Percentiles rank a stretch among this genome's conserved stretches.
These are phyloP conservation scores for Mustela lutreola DNA, from an alignment of 2,113 vertebrate species.

Conservation along the genomic window DNA sequence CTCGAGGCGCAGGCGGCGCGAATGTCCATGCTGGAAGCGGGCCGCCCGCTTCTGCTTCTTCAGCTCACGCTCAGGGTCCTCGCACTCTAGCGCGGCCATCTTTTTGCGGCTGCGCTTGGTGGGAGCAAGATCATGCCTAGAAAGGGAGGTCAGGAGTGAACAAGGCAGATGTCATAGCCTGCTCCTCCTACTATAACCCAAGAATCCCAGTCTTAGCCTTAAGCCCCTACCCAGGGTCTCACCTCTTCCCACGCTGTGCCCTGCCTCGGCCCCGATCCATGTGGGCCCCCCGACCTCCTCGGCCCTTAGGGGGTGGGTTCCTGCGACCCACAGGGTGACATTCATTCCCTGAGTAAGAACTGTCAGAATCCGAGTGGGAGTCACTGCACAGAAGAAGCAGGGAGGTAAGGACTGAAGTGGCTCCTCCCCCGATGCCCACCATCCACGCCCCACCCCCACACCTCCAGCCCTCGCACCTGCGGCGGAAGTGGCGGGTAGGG, in stretches of 20 bases:
- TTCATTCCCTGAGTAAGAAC: constrained; percentile 84
- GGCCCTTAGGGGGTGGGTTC: constrained; percentile 79
- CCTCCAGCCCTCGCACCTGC: constrained; percentile 78
- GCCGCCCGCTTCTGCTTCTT: constrained; percentile 95
- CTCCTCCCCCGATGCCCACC: accelerated
- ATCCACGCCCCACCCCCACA: accelerated
- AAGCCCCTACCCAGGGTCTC: not conserved
- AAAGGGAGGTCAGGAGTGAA: accelerated
- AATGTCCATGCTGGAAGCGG: constrained; percentile 91
- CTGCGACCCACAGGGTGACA: constrained; percentile 80
- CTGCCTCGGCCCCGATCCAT: constrained; percentile 88
- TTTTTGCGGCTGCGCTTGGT: constrained; percentile 88
- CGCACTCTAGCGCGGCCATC: constrained; percentile 90
- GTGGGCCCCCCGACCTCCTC: constrained; percentile 84
- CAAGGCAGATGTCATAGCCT: accelerated
- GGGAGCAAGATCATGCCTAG: constrained; percentile 85
- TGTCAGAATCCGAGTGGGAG: constrained; percentile 85
- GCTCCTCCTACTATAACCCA: accelerated
- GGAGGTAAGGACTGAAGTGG: not conserved
- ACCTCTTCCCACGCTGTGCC: constrained; percentile 86
- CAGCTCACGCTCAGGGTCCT: constrained; percentile 93
- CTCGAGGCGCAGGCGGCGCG: constrained; percentile 91
- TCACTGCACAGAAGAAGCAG: constrained; percentile 62
- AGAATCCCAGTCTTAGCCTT: not conserved
- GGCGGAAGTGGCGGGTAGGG: constrained; percentile 87